phyloP scores from a whole-genome alignment of 2,888 invertebrate genomes.

The Limnephilus lunatus region DNA sequence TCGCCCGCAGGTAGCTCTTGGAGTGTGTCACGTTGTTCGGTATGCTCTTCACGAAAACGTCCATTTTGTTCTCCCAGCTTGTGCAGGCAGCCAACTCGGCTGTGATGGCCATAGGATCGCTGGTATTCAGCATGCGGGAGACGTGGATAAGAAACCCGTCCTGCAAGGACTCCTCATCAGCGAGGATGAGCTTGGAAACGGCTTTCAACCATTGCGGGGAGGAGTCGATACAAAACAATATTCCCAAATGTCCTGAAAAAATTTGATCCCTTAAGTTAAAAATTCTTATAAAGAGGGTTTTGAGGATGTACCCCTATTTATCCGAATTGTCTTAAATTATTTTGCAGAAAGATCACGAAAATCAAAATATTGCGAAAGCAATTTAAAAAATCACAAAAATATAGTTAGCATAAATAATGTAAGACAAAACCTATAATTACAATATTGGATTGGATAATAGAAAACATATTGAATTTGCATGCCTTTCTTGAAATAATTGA shows the following conservation, averaged over 20 bases:
- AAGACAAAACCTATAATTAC: too few species aligned
- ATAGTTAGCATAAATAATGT: too few species aligned
- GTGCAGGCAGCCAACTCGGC: slow-evolving; percentile 76
- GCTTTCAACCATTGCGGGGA: slow-evolving; percentile 83
- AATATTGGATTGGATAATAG: too few species aligned
- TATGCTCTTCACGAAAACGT: slow-evolving; percentile 73
- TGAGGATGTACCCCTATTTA: too few species aligned
- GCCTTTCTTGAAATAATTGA: too few species aligned
- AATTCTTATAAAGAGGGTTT: too few species aligned
- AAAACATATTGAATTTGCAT: too few species aligned
- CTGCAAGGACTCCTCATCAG: slow-evolving; percentile 76
- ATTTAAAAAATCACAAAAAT: too few species aligned
- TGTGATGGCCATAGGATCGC: slow-evolving; percentile 71
- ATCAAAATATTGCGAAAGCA: too few species aligned
- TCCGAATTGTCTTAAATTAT: too few species aligned
- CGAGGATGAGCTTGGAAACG: slow-evolving; percentile 74
- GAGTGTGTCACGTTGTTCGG: slow-evolving; percentile 70
- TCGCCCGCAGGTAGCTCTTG: slow-evolving; percentile 71
- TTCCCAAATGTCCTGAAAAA: slow-evolving; percentile 76
- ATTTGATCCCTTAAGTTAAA: too few species aligned
- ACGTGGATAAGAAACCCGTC: slow-evolving; percentile 78
- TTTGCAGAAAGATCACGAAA: too few species aligned
- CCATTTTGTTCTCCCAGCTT: slow-evolving; percentile 79
- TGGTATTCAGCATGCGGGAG: slow-evolving; percentile 75
- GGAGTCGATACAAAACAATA: slow-evolving; percentile 88